These are phyloP conservation scores for Tachypleus tridentatus DNA, from an alignment of 1,140 invertebrate genomes.

Conservation along the genomic window DNA sequence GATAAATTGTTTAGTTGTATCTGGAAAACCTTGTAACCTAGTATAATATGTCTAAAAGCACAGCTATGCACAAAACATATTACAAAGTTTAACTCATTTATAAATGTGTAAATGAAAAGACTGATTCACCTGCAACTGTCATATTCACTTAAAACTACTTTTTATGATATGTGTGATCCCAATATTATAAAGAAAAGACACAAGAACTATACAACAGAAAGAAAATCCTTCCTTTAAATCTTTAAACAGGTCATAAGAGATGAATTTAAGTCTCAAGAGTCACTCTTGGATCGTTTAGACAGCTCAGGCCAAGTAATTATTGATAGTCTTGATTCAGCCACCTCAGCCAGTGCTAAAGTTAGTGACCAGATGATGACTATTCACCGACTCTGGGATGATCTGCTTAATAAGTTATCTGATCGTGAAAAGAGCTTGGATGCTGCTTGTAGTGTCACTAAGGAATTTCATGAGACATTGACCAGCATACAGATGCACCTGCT, in stretches of 20 bases:
- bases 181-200: too few relatives aligned
- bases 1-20: too few relatives aligned
- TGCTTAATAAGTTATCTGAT: slow-evolving; percentile 62
- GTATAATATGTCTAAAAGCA: too few relatives aligned
- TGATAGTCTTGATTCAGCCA: slow-evolving; percentile 50
- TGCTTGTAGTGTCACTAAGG: slow-evolving; percentile 71
- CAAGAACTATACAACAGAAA: too few relatives aligned
- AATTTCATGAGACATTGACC: slow-evolving; percentile 73
- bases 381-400: slow-evolving; percentile 57
- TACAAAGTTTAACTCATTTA: too few relatives aligned
- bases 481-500: slow-evolving; percentile 66
- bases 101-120: too few relatives aligned
- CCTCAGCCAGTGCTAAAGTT: slow-evolving; percentile 54
- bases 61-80: too few relatives aligned
- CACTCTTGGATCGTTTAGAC: slow-evolving; percentile 69
- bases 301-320: slow-evolving; percentile 63
- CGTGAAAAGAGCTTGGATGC: slow-evolving; percentile 70
- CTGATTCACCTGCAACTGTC: too few relatives aligned
- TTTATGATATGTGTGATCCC: too few relatives aligned
- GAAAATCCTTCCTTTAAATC: too few relatives aligned
- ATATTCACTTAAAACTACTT: too few relatives aligned
- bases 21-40: too few relatives aligned
- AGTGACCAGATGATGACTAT: slow-evolving; percentile 41
- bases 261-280: slow-evolving; percentile 81
- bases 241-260: slow-evolving; percentile 62